These are phyloP conservation scores for Coenonympha arcania DNA, from an alignment of 2,888 invertebrate genomes.

Conservation along the genomic window DNA sequence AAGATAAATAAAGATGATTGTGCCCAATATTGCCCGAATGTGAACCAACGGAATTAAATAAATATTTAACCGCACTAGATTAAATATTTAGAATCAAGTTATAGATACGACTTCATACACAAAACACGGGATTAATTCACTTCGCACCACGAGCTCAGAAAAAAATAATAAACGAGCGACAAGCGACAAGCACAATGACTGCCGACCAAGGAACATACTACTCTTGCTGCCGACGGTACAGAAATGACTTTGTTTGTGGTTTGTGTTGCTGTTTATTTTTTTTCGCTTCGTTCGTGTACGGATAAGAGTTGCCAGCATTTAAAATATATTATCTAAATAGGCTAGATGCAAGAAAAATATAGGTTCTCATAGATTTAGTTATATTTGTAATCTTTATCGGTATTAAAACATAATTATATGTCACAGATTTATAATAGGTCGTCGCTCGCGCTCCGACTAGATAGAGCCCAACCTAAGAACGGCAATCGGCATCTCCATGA, in stretches of 20 bases:
- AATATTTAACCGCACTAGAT: slow-evolving; percentile 7
- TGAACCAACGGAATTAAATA: slow-evolving; percentile 19
- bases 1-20: slow-evolving; percentile 30
- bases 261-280: too few relatives aligned
- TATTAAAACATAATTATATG: too few relatives aligned
- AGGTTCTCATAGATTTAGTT: too few relatives aligned
- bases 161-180: slow-evolving; percentile 12
- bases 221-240: slow-evolving; percentile 34
- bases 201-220: slow-evolving; percentile 40
- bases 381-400: too few relatives aligned
- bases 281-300: not conserved
- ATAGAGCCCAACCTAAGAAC: too few relatives aligned
- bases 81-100: slow-evolving; percentile 25
- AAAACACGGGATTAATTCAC: slow-evolving; percentile 41
- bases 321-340: too few relatives aligned
- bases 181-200: slow-evolving; percentile 37
- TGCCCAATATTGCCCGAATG: slow-evolving; percentile 15
- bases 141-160: slow-evolving; percentile 24
- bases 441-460: too few relatives aligned
- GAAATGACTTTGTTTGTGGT: too few relatives aligned
- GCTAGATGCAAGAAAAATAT: too few relatives aligned
- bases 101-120: slow-evolving; percentile 47
- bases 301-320: too few relatives aligned
- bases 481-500: too few relatives aligned
- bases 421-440: too few relatives aligned